Conservation (phyloP, 2,113 vertebrate species). For the Aptenodytes forsteri region DNA sequence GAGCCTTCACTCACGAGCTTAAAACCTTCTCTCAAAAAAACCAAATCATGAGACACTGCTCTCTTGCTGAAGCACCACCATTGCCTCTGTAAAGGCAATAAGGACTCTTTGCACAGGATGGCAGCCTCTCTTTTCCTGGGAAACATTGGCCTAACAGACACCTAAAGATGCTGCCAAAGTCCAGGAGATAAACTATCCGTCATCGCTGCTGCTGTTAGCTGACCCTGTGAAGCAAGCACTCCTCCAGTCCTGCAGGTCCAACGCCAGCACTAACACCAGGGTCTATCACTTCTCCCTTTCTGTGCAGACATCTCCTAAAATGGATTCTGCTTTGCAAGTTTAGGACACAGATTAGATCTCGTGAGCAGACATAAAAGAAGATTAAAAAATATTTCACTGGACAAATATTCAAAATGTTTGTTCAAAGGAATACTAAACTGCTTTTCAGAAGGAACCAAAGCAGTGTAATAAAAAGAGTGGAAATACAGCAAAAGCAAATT, state of each 20-base stretch:
- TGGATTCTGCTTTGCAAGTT: not conserved
- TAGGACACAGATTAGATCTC: not conserved
- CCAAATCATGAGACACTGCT: rapidly evolving
- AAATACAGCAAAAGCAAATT: not conserved
- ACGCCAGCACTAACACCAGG: not conserved
- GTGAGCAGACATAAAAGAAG: not conserved
- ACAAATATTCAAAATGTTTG: not conserved
- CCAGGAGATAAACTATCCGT: not conserved
- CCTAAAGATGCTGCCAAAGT: not conserved
- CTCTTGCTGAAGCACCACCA: not conserved
- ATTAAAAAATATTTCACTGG: not conserved
- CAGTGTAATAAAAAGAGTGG: no score
- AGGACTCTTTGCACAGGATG: not conserved
- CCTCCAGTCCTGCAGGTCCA: no score
- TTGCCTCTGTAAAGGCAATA: not conserved
- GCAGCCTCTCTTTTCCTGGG: constrained; percentile 4
- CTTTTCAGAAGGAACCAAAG: not conserved
- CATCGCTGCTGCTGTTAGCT: rapidly evolving
- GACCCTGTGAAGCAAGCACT: not conserved
- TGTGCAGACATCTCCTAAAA: no score
- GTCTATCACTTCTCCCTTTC: no score
- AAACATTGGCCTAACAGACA: not conserved
- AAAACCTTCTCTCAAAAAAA: not conserved
- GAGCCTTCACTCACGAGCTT: not conserved
- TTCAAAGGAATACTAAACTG: not conserved